phyloP scores from a whole-genome alignment of 2,888 invertebrate species.

The Hypena proboscidalis region DNA sequence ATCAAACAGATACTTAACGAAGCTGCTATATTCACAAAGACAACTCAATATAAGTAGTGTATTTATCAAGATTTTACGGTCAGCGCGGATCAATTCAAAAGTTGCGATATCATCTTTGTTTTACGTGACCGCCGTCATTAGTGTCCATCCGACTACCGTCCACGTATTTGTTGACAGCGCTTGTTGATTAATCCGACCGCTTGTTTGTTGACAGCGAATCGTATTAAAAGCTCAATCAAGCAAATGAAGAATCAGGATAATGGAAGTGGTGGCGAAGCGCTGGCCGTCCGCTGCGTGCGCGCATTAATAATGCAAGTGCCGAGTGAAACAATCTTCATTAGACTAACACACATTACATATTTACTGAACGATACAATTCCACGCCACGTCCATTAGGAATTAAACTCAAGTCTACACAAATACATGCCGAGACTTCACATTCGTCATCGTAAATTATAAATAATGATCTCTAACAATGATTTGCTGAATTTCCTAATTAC shows the following conservation, averaged over 20 bases:
- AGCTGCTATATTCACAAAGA: conserved; percentile 16
- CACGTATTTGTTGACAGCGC: conserved; percentile 73
- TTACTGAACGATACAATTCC: conserved; percentile 57
- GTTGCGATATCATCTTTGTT: conserved; percentile 67
- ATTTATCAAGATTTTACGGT: conserved; percentile 51
- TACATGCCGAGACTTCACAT: conserved; percentile 37
- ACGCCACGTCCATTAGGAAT: conserved; percentile 61
- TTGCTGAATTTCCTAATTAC: conserved; percentile 74
- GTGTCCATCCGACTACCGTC: conserved; percentile 48
- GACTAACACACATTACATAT: conserved; percentile 76
- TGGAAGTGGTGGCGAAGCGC: conserved; percentile 65
- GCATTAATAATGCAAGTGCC: conserved; percentile 83
- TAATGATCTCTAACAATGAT: conserved; percentile 71
- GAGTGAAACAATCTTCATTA: conserved; percentile 84
- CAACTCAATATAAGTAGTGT: conserved; percentile 37
- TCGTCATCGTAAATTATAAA: conserved; percentile 63
- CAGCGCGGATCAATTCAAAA: conserved; percentile 56
- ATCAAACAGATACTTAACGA: background rate
- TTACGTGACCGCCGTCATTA: conserved; percentile 78
- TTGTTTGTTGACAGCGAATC: conserved; percentile 78
- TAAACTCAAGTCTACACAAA: conserved; percentile 48
- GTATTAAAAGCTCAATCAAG: conserved; percentile 85
- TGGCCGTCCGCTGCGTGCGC: conserved; percentile 79
- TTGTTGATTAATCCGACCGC: conserved; percentile 76
- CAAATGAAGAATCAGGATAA: conserved; percentile 85